Conservation (phyloP, 2,113 vertebrate genomes). For the Tamias sibiricus region DNA sequence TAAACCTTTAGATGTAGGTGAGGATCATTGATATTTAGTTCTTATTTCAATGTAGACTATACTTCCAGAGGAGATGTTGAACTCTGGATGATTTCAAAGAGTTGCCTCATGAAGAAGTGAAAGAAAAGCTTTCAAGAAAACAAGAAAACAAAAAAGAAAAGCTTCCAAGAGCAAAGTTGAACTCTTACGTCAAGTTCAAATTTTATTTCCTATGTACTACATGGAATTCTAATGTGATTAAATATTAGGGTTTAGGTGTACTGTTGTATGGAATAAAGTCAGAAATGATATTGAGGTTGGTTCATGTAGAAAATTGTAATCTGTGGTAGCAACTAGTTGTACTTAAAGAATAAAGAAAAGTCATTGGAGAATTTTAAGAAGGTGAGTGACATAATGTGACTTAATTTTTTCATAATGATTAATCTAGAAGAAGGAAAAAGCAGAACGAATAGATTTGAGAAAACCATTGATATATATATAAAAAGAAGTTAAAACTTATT, state of each 20-base stretch:
- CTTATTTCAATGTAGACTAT: neutral
- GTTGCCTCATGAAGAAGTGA: neutral
- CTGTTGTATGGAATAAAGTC: neutral
- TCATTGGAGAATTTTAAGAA: neutral
- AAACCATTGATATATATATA: neutral
- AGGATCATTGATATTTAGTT: neutral
- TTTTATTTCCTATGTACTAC: neutral
- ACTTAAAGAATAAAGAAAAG: neutral
- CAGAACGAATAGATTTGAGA: neutral
- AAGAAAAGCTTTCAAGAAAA: neutral
- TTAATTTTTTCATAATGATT: neutral
- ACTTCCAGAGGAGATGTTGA: neutral
- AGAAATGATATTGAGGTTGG: neutral
- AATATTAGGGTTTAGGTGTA: neutral
- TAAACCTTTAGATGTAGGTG: neutral
- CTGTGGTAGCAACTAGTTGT: neutral
- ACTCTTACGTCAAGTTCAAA: neutral
- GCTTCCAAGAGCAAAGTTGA: neutral
- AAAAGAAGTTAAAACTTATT: neutral
- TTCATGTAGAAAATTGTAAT: neutral
- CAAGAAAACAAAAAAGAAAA: no score
- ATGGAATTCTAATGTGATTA: neutral
- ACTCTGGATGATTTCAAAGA: neutral
- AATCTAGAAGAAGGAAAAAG: neutral
- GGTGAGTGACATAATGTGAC: neutral